These are phyloP conservation scores for Camelus dromedarius DNA, from an alignment of 2,113 vertebrate species.

Conservation along the genomic window DNA sequence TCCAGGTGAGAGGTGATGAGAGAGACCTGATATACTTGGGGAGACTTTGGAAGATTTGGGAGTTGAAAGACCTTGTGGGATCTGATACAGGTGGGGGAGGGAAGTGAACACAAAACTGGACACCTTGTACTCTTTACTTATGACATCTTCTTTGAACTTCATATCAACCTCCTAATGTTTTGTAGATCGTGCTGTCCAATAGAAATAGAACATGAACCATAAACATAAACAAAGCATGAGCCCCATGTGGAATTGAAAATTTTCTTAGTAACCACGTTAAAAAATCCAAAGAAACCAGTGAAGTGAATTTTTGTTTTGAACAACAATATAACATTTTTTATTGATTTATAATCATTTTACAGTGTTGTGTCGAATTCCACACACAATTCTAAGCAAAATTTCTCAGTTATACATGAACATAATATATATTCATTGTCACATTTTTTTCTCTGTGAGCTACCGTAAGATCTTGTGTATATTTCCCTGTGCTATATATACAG, in stretches of 20 bases:
- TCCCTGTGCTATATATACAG: too few species aligned
- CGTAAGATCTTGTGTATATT: too few species aligned
- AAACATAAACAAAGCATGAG: background rate
- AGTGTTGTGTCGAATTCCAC: too few species aligned
- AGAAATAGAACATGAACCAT: background rate
- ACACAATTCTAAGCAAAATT: too few species aligned
- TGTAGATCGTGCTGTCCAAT: background rate
- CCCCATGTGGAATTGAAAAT: background rate
- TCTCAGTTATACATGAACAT: too few species aligned
- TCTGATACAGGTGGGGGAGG: background rate
- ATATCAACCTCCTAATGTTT: background rate
- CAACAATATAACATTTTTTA: too few species aligned
- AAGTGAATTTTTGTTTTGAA: background rate
- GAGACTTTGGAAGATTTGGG: background rate
- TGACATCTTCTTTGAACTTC: background rate
- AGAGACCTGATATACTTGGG: background rate
- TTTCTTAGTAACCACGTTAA: background rate
- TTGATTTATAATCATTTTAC: too few species aligned
- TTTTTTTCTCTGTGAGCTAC: too few species aligned
- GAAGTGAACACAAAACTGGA: background rate
- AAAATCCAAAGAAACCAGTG: background rate
- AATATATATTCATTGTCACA: too few species aligned
- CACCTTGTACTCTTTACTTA: background rate
- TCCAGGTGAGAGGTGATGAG: background rate
- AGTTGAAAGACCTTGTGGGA: background rate